Percentiles rank a stretch among this genome's conserved stretches.
Evolutionary conservation across 1,140 invertebrate genomes (phyloP).

Genomic region (Neotoxoptera formosana): DNA sequence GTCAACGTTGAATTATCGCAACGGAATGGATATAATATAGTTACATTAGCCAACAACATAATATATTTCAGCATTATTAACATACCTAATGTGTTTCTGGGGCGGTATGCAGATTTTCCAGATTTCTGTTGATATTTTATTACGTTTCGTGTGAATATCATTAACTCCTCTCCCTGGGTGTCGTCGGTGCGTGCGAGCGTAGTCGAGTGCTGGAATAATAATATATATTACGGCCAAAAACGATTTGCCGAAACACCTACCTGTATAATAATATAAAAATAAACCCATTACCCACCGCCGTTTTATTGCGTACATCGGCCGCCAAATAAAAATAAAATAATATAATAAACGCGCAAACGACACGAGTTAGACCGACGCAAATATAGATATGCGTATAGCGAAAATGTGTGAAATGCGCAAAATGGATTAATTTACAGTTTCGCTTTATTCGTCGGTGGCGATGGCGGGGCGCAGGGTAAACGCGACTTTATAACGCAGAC

Average conservation of each 20-base stretch:
- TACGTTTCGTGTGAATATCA: neutral
- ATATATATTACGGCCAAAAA: neutral
- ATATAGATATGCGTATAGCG: neutral
- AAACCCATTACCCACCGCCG: neutral
- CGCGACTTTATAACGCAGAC: neutral
- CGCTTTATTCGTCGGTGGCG: neutral
- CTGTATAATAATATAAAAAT: neutral
- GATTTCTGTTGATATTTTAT: slow-evolving; percentile 22
- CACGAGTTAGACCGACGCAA: neutral
- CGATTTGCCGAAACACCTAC: neutral
- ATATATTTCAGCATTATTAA: slow-evolving; percentile 1
- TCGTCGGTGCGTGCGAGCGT: neutral
- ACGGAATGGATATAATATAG: neutral
- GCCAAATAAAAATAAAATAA: neutral
- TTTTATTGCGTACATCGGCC: neutral
- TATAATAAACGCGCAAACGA: neutral
- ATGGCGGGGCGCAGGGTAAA: too few relatives aligned
- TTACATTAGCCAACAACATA: neutral
- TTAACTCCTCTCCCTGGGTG: neutral
- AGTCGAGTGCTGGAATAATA: neutral
- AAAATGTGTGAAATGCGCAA: neutral
- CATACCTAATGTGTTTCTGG: neutral
- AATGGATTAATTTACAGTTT: neutral
- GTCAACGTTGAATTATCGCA: slow-evolving; percentile 2
- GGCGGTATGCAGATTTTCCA: neutral